Evolutionary conservation across 2,113 vertebrate genomes (phyloP).

Genomic region (Megatriorchis doriae): DNA sequence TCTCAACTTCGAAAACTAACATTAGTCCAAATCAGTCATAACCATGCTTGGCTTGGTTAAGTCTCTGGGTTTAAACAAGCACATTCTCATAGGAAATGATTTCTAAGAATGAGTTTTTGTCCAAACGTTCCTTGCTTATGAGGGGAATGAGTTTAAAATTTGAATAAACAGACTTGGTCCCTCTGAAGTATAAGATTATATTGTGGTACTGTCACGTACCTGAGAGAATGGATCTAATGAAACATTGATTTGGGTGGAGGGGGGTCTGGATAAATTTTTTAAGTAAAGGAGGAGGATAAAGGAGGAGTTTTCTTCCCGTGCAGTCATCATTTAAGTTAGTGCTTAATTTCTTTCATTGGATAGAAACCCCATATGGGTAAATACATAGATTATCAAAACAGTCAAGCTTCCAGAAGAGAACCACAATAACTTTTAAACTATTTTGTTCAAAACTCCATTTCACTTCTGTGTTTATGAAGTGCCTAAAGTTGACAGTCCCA

Average conservation of each 20-base stretch:
- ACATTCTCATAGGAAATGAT: neutral
- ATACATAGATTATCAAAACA: accelerated
- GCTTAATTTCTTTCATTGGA: neutral
- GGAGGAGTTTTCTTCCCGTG: neutral
- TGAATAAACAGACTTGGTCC: neutral
- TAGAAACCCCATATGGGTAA: accelerated
- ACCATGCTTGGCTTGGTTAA: neutral
- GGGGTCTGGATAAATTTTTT: neutral
- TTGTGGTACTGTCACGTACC: accelerated
- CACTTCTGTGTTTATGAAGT: accelerated
- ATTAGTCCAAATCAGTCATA: neutral
- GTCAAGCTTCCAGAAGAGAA: neutral
- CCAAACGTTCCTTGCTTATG: neutral
- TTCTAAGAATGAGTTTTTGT: neutral
- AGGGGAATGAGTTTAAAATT: neutral
- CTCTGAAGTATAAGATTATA: neutral
- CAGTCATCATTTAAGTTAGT: neutral
- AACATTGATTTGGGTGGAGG: accelerated
- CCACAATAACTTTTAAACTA: neutral
- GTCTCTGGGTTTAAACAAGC: neutral
- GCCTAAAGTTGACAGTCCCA: neutral
- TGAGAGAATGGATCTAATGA: neutral
- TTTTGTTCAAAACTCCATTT: neutral
- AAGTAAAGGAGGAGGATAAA: neutral
- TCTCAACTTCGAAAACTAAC: neutral